Base-by-base conservation (phyloP, 2,888 invertebrate genomes). In the Colletes collaris region DNA sequence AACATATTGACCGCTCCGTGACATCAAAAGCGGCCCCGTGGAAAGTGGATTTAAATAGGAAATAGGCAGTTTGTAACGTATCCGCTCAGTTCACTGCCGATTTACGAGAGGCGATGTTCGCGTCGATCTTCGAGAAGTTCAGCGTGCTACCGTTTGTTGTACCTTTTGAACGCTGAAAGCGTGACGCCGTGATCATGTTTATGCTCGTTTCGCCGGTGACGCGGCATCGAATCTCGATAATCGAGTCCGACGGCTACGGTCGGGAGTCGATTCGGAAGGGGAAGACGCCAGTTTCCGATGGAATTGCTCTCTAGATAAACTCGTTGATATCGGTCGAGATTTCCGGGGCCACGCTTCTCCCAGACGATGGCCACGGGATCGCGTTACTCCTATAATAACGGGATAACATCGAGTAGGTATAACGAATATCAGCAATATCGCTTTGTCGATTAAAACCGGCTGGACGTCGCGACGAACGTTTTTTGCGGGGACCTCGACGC, bases 381-480 rank as follows among this genome's bases (percentile, higher is more conserved):
- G 49, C 59, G 62, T 79, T 76, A 66, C 58, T 58, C 27, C 62
- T 70, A 64, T 65, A 65, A 76, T 70, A 78, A 65, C 53, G 37
- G 56, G 40, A 53, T 65, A 60, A 76, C 60, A 62, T 66, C 56
- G 66, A 27, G 44, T 76, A 79, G 63, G 55, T 66, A 60, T 69
- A 76, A 79, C 65, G 65, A 73, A 27, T 73, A 73, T 64, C 73
- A 69, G 73, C 79, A 78, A 80, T 80, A 80, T 65, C 65, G 80
- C 79, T 80, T 73, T 65, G 55, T 53, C 58, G 46, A 78, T 56
- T 71, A 68, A 69, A 76, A 49, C 27, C 37, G 46, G 35, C 16
- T 19, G 52, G 46, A 16, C 53, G 16, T 49, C 58, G 50, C 13
- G 46, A 27, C 35, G 50, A 35, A 10, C 44, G 46, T 40, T 50